These are phyloP conservation scores for Pentalonia nigronervosa DNA, from an alignment of 1,140 invertebrate genomes.

Conservation along the genomic window DNA sequence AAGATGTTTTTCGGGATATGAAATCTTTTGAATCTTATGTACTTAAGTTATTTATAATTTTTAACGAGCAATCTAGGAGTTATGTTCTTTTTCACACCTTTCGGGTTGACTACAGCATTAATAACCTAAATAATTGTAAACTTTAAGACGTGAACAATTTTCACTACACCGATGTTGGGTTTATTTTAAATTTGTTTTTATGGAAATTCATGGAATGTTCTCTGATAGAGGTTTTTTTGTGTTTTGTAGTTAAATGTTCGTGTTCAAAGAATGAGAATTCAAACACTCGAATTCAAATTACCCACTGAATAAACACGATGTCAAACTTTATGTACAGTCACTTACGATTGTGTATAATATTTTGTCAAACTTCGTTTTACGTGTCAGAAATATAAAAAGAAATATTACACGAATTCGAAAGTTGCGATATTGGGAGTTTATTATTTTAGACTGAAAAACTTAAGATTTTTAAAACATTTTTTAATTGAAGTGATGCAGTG, in stretches of 20 bases:
- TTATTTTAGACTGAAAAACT: background rate
- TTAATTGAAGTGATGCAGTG: background rate
- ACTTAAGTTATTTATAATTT: background rate
- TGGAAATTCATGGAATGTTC: background rate
- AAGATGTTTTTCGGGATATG: background rate
- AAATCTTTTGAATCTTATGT: background rate
- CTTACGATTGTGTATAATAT: background rate
- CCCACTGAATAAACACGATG: background rate
- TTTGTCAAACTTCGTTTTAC: background rate
- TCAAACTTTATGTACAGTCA: background rate
- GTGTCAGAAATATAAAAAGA: background rate
- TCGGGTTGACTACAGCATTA: background rate
- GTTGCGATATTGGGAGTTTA: background rate
- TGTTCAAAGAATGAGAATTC: background rate
- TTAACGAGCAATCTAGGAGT: background rate
- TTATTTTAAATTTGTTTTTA: slow-evolving; percentile 9
- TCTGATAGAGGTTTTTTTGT: background rate
- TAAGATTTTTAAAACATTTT: background rate
- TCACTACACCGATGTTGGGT: background rate
- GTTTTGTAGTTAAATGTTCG: background rate
- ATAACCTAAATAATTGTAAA: slow-evolving; percentile 7
- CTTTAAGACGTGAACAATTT: background rate
- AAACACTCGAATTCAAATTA: background rate
- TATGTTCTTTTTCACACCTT: background rate
- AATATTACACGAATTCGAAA: background rate